Base-by-base conservation (phyloP, 92 coral and sea anemone species). In the Bergia puertoricense region DNA sequence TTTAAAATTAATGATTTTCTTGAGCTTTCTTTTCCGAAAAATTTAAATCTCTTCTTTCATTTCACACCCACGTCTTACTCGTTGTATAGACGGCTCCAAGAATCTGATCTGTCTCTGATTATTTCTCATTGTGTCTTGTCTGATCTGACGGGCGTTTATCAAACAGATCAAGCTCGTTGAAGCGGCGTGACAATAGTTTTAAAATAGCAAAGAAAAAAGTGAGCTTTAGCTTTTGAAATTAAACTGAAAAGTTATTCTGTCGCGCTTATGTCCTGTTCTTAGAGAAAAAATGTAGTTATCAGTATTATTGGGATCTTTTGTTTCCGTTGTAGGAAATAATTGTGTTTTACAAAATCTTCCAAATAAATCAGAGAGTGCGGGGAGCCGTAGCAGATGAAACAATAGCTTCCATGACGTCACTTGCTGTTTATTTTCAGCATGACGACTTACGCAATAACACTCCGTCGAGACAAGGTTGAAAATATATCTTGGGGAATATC, bases 381-480 rank as follows among this genome's bases (percentile, higher is more conserved):
- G 69, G n/a, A 6, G 23, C n/a, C 0, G 69, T 30, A 20, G 15
- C 83, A 39, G 85, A 36, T 57, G 37, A 82, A 67, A 82, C 62
- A 82, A 81, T 66, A 10, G n/a, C 23, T 30, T 16, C 2, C 8
- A 41, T 84, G 77, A 84, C 87, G 87, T 69, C 87, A 84, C 30
- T 38, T 8, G 30, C 8, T 30, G 87, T 84, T 71, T 69, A 48
- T 44, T 16, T 71, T 46, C 56, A 37, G 45, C 6, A 15, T 18
- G 75, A 46, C 43, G 36, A 71, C 67, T 84, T 84, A 71, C 87
- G 87, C 85, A 81, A 81, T 40, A 62, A 5, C 23, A 20, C n/a
- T 62, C 39, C 50, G 30, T 30, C 30, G 30, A 30, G 30, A 30
- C 30, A 18, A 69, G 43, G 44, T 36, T 1, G 11, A 48, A 14